A percentile compares a stretch with the other conserved stretches of the same genome.
Evolutionary conservation across 1,140 invertebrate species (phyloP).

Genomic region (Epicauta chinensis): DNA sequence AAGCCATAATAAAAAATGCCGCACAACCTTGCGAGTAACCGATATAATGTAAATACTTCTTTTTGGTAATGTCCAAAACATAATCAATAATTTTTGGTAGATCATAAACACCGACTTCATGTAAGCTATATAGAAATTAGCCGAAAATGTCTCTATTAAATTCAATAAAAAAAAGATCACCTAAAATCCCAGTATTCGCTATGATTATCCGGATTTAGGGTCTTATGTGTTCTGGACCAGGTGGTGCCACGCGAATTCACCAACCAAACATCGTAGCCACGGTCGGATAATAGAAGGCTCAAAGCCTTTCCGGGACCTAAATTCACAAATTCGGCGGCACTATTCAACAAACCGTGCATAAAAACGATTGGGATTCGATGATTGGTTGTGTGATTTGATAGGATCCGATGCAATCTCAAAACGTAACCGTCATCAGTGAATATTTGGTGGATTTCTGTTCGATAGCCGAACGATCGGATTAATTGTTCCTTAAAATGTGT

Average conservation of each 20-base stretch:
- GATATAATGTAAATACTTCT: conserved; percentile 48
- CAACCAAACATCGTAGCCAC: conserved; percentile 62
- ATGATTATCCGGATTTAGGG: conserved; percentile 12
- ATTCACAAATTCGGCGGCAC: conserved; percentile 53
- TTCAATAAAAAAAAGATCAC: no score
- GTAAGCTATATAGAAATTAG: conserved; percentile 51
- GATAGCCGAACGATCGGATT: no score
- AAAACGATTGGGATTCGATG: conserved; percentile 51
- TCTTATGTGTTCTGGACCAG: conserved; percentile 12
- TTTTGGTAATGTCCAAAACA: conserved; percentile 47
- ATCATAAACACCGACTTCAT: conserved; percentile 63
- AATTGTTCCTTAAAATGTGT: no score
- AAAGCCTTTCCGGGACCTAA: conserved; percentile 49
- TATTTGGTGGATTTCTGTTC: no score
- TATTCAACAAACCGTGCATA: conserved; percentile 58
- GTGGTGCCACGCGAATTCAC: conserved; percentile 49
- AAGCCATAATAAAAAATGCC: conserved; percentile 45
- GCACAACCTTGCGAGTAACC: conserved; percentile 56
- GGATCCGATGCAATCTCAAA: no score
- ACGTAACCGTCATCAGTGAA: no score
- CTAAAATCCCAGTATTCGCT: conserved; percentile 10
- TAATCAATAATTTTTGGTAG: conserved; percentile 57
- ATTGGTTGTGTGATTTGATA: no score
- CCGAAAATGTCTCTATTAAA: conserved; percentile 2
- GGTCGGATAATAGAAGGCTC: conserved; percentile 38